Evolutionary conservation across 2,797 vertebrate species (phyloP), one percentile per base, ranked within the genome.

Genomic region (Pipistrellus pygmaeus): DNA sequence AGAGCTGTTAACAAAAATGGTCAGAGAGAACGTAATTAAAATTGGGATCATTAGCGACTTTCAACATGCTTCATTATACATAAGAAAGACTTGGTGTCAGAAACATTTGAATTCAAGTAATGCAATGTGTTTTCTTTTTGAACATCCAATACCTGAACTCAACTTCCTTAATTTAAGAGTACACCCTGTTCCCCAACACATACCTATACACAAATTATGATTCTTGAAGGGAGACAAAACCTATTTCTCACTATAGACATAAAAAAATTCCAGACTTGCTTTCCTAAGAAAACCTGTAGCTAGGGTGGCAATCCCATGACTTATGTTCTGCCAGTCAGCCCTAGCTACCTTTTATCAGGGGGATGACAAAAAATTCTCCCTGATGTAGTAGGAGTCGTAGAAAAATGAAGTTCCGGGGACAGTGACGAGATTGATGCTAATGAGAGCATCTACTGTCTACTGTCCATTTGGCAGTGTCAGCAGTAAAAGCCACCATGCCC

Each of bases 111-210:
- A 44, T 53, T 92, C 41, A 82, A 57, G 20, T 73, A 85, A 68
- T n/a, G 17, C 14, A 92, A 92, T 53, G 32, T 92, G 21, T 78
- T 83, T 55, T 83, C 38, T 69, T 95, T 90, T 88, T 92, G 44
- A 92, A 15, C 14, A 62, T 55, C 3, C 20, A 82, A 7, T 71
- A 76, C 3, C 82, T 60, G 62, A 90, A 90, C 3, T 55, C 20
- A 72, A 44, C 53, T 90, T 91, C 23, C 38, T 93, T 73, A 23
- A 68, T 75, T 38, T 62, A n/a, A 86, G 73, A 81, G 48, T 57
- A 8, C 35, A 71, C 4, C 9, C 5, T 46, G 44, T 35, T n/a
- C 17, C 1, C 15, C 44, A 60, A 48, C 15, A 85, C 41, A 53
- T 11, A 48, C 17, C 77, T n/a, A 71, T 8, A 62, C 8, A 83